Evolutionary conservation across 2,888 invertebrate species (phyloP).

Genomic region (Alloscopus bannaensis): DNA sequence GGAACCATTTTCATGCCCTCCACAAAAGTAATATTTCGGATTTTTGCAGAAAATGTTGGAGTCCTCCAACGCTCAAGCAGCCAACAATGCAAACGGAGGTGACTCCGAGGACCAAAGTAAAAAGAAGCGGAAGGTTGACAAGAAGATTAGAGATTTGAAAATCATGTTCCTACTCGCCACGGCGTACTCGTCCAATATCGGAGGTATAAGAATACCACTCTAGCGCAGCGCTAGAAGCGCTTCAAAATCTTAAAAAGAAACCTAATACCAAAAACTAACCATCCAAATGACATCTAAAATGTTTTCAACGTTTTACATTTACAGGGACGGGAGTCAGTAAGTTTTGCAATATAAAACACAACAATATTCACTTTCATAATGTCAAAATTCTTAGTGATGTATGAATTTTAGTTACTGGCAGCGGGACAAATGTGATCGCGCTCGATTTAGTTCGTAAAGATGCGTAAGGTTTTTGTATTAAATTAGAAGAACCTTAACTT

Average conservation of each 20-base stretch:
- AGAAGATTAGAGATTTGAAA: conserved; percentile 64
- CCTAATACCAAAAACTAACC: not conserved
- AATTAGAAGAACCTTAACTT: conserved; percentile 1
- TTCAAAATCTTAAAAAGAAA: too few species aligned
- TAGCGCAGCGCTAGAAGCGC: too few species aligned
- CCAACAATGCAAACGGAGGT: not conserved
- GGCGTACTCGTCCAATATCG: conserved; percentile 70
- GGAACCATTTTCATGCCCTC: not conserved
- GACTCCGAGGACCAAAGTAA: conserved; percentile 5
- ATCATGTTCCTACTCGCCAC: conserved; percentile 71
- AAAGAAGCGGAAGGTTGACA: conserved; percentile 39
- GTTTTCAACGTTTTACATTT: not conserved
- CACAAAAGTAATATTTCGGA: not conserved
- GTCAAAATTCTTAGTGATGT: conserved; percentile 2
- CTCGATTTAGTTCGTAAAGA: conserved; percentile 71
- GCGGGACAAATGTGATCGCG: conserved; percentile 68
- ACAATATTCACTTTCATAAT: conserved; percentile 1
- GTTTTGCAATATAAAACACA: conserved; percentile 34
- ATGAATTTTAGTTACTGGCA: conserved; percentile 65
- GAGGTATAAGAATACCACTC: conserved; percentile 51
- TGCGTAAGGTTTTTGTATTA: conserved; percentile 59
- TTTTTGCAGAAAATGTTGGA: conserved; percentile 59
- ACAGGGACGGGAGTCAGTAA: conserved; percentile 52
- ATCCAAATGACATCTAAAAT: not conserved
- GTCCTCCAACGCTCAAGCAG: not conserved